These are phyloP conservation scores for Aspidiotus rigidus DNA, from an alignment of 2,888 invertebrate species.

Conservation along the genomic window DNA sequence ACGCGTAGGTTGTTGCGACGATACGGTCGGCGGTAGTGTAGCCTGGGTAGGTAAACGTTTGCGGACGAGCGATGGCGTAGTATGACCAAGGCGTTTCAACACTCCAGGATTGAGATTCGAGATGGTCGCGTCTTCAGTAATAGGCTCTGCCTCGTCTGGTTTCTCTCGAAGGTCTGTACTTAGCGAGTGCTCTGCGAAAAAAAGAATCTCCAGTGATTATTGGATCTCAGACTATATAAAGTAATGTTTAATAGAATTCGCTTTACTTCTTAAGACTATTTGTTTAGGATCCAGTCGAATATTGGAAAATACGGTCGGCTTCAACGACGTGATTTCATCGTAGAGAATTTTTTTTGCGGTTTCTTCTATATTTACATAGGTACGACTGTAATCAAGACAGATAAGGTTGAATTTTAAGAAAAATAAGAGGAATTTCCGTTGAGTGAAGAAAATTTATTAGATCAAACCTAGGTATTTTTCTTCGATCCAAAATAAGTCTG, in stretches of 20 bases:
- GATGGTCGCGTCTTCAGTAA: constrained; percentile 10
- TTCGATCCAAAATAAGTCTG: constrained; percentile 65
- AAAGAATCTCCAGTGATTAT: background rate
- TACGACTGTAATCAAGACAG: constrained; percentile 46
- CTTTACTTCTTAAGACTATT: constrained; percentile 59
- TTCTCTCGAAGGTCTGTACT: constrained; percentile 8
- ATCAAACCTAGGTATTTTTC: constrained; percentile 63
- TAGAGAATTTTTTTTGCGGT: constrained; percentile 62
- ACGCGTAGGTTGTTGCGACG: constrained; percentile 1
- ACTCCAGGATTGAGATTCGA: constrained; percentile 8
- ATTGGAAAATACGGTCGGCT: constrained; percentile 59
- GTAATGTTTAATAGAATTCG: constrained; percentile 35
- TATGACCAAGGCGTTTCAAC: constrained; percentile 3
- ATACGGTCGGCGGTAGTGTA: background rate
- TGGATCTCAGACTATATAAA: too few species aligned
- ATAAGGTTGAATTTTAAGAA: background rate
- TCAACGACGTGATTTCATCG: constrained; percentile 61
- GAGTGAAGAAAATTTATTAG: too few species aligned
- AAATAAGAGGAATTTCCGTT: background rate
- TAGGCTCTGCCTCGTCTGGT: background rate
- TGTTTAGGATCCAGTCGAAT: constrained; percentile 65
- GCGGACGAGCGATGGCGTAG: constrained; percentile 11
- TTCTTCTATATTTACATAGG: constrained; percentile 64
- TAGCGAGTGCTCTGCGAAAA: constrained; percentile 14
- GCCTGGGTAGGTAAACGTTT: constrained; percentile 7